Conservation (phyloP, 2,113 vertebrate genomes). For the Cololabis saira region DNA sequence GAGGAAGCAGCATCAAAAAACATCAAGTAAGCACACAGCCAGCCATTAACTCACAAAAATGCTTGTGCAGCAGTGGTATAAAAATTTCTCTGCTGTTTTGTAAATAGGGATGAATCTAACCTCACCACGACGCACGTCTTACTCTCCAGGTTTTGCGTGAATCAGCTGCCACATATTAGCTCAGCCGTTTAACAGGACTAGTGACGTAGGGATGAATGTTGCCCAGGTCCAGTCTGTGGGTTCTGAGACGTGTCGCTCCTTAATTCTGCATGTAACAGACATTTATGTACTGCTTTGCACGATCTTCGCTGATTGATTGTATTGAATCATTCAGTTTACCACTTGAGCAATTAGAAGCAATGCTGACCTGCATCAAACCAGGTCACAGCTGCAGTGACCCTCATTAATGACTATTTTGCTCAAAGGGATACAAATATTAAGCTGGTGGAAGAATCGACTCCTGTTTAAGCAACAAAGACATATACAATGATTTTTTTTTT, state of each 20-base stretch:
- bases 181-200: constrained; percentile 72
- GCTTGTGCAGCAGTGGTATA: constrained; percentile 70
- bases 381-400: constrained; percentile 38
- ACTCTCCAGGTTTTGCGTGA: constrained; percentile 47
- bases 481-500: constrained; percentile 4
- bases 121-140: constrained; percentile 35
- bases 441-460: not conserved
- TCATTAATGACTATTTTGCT: constrained; percentile 24
- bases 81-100: constrained; percentile 60
- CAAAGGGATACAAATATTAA: constrained; percentile 1
- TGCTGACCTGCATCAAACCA: constrained; percentile 55
- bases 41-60: constrained; percentile 70
- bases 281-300: constrained; percentile 64
- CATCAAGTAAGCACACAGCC: constrained; percentile 70
- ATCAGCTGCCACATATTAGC: constrained; percentile 40
- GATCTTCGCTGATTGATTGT: constrained; percentile 62
- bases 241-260: constrained; percentile 59
- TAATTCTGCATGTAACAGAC: constrained; percentile 63
- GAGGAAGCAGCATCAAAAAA: constrained; percentile 48
- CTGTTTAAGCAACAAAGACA: constrained; percentile 16
- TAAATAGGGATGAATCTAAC: constrained; percentile 61
- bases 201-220: constrained; percentile 63
- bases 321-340: constrained; percentile 71
- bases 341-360: constrained; percentile 61
- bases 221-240: constrained; percentile 50